Evolutionary conservation across 2,797 vertebrate species (phyloP).

Genomic region (Eremophila alpestris): DNA sequence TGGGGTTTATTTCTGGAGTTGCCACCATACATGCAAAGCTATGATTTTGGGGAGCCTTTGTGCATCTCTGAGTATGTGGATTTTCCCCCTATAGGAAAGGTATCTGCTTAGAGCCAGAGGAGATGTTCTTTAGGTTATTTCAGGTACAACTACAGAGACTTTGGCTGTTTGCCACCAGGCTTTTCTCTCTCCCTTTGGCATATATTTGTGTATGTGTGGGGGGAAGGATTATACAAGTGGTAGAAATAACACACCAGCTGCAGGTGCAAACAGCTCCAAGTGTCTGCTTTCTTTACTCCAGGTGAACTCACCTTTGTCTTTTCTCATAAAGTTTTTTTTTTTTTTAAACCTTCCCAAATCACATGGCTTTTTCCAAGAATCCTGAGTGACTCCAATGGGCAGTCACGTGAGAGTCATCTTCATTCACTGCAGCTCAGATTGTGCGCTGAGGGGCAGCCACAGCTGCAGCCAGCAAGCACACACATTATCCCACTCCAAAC

Average conservation of each 20-base stretch:
- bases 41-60: not conserved
- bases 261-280: not conserved
- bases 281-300: not conserved
- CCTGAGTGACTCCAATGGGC: not conserved
- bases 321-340: not conserved
- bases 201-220: no score
- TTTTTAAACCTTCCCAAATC: not conserved
- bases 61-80: not conserved
- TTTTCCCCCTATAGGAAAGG: not conserved
- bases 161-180: not conserved
- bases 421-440: not conserved
- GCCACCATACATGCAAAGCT: not conserved
- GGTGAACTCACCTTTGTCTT: not conserved
- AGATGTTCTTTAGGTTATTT: not conserved
- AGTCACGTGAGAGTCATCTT: accelerated
- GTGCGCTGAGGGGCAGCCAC: not conserved
- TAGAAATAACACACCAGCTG: not conserved
- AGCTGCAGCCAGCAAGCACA: not conserved
- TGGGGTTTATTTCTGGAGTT: not conserved
- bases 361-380: not conserved
- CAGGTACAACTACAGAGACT: not conserved
- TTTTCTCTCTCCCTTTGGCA: not conserved
- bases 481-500: not conserved
- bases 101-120: not conserved
- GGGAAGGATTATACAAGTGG: not conserved